phyloP scores from a whole-genome alignment of 2,797 vertebrate genomes.

The Acridotheres tristis region DNA sequence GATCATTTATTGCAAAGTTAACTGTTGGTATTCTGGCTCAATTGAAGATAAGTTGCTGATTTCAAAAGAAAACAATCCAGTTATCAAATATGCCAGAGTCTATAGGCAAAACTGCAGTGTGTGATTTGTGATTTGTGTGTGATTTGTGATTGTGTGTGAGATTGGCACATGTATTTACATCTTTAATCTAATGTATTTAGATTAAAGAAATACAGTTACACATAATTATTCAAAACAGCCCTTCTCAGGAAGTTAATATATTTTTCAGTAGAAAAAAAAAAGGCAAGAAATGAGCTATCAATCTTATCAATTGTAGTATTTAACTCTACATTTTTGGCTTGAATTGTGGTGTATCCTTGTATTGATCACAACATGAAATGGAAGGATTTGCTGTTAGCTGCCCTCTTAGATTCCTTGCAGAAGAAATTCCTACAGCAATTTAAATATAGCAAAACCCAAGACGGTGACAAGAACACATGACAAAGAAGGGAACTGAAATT shows the following conservation, averaged over 20 bases:
- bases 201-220: not conserved
- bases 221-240: not conserved
- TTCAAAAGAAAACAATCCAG: not conserved
- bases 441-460: conserved; percentile 25
- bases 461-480: not conserved
- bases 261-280: not conserved
- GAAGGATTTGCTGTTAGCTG: not conserved
- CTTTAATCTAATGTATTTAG: not conserved
- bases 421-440: conserved; percentile 14
- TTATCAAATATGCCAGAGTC: not conserved
- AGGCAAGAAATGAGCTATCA: not conserved
- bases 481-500: conserved; percentile 51
- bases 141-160: not conserved
- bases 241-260: not conserved
- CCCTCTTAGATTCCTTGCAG: not conserved
- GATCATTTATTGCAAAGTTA: conserved; percentile 4
- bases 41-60: not conserved
- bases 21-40: conserved; percentile 14
- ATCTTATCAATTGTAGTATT: not conserved
- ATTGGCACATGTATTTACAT: not conserved
- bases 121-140: not conserved
- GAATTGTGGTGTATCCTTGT: not conserved
- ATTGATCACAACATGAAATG: not conserved
- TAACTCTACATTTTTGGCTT: not conserved
- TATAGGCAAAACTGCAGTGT: not conserved